Conservation (phyloP, 23 tunicate species). For the Trididemnum clinides region DNA sequence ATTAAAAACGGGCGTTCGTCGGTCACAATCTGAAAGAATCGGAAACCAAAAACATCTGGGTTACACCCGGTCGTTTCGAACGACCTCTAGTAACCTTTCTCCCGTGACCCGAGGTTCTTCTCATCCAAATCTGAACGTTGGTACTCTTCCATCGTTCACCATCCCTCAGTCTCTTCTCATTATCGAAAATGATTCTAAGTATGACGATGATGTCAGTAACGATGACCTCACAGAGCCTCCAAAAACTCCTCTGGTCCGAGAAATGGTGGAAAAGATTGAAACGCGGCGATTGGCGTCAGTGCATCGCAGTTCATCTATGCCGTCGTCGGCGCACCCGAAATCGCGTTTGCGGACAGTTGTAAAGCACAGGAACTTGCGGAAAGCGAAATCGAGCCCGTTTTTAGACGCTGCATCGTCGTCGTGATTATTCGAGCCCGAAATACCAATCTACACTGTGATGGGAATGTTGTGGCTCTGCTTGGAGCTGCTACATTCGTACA, state of each 20-base stretch:
- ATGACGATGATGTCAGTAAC: not conserved
- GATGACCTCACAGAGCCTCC: not conserved
- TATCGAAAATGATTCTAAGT: not conserved
- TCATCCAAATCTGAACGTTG: not conserved
- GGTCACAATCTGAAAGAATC: slow-evolving; percentile 26
- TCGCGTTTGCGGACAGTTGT: not conserved
- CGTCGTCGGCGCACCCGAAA: not conserved
- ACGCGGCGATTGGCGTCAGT: no score
- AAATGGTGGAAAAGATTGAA: slow-evolving; percentile 24
- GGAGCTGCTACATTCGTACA: no score
- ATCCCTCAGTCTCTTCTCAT: not conserved
- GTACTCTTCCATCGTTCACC: not conserved
- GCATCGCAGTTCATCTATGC: slow-evolving; percentile 53
- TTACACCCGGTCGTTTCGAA: slow-evolving; percentile 7
- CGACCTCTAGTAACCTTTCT: not conserved
- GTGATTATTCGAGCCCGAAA: not conserved
- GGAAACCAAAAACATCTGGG: not conserved
- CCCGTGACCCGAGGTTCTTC: not conserved
- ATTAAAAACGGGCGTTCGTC: slow-evolving; percentile 3
- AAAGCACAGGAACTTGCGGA: not conserved
- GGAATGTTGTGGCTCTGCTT: not conserved
- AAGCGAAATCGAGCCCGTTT: slow-evolving; percentile 1
- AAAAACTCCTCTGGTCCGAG: slow-evolving; percentile 6
- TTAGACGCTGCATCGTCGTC: not conserved
- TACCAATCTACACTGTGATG: not conserved